Conservation (phyloP, 2,113 vertebrate species). For the Pomatostomus ruficeps region DNA sequence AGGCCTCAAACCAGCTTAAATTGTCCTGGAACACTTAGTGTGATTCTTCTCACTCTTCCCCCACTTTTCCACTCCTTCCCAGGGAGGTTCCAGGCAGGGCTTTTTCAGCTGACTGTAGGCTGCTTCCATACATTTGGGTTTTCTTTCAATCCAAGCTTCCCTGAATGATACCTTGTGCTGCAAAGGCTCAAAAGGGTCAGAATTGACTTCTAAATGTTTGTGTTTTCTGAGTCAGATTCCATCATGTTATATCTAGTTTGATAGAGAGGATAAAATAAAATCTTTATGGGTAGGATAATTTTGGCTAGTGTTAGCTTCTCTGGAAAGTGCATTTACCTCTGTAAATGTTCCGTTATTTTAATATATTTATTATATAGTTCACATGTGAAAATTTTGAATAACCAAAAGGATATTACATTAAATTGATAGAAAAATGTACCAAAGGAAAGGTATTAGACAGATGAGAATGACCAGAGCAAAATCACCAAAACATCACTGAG, state of each 20-base stretch:
- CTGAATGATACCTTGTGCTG: not conserved
- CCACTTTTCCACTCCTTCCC: not conserved
- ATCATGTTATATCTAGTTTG: not conserved
- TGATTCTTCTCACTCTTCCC: constrained; percentile 16
- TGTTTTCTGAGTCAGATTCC: not conserved
- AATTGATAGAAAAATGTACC: not conserved
- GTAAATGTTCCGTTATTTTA: not conserved
- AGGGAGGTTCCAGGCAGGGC: not conserved
- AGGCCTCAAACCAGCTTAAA: not conserved
- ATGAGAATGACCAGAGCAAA: not conserved
- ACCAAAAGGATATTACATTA: not conserved
- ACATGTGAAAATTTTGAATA: not conserved
- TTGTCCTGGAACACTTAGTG: not conserved
- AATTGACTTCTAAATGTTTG: not conserved
- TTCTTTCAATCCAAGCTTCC: not conserved
- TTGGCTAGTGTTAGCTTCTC: not conserved
- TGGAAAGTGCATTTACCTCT: not conserved
- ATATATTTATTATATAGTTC: not conserved
- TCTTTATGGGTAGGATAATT: not conserved
- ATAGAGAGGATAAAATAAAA: not conserved
- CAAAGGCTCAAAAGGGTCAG: not conserved
- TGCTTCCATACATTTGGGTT: not conserved
- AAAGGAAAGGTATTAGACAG: not conserved
- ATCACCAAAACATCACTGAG: not conserved
- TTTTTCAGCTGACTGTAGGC: not conserved